Percentiles rank a stretch among this genome's conserved stretches.
Conservation (phyloP, 2,113 vertebrate species). For the Paramisgurnus dabryanus region DNA sequence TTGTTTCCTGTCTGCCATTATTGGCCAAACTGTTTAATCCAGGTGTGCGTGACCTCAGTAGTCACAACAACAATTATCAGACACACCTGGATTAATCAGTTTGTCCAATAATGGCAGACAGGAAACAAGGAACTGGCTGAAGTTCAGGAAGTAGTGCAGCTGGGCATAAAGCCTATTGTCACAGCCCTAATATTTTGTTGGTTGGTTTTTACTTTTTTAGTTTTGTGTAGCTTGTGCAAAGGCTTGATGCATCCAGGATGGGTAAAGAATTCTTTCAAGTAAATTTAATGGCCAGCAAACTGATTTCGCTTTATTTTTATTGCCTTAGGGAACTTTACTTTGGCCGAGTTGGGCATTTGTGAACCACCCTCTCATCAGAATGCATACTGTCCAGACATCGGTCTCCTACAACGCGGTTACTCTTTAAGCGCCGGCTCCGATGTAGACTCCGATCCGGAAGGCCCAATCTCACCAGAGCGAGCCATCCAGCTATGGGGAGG, state of each 20-base stretch:
- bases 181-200: background rate
- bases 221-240: background rate
- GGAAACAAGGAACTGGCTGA: too few relatives aligned
- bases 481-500: slow-evolving; percentile 85
- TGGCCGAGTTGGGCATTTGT: slow-evolving; percentile 88
- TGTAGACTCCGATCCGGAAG: slow-evolving; percentile 83
- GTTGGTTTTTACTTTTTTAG: background rate
- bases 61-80: too few relatives aligned
- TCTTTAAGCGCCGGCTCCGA: slow-evolving; percentile 81
- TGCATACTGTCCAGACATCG: slow-evolving; percentile 83
- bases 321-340: slow-evolving; percentile 83
- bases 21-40: too few relatives aligned
- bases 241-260: background rate
- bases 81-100: too few relatives aligned
- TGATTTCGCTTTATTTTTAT: slow-evolving; percentile 10
- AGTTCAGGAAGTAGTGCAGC: too few relatives aligned
- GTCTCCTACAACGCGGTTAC: slow-evolving; percentile 82
- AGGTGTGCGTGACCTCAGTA: too few relatives aligned
- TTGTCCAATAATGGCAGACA: too few relatives aligned
- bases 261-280: background rate
- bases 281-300: background rate
- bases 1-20: too few relatives aligned
- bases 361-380: slow-evolving; percentile 83
- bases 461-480: slow-evolving; percentile 82
- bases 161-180: too few relatives aligned